Base-by-base conservation (phyloP, 2,797 vertebrate species). In the Distichodus sexfasciatus region DNA sequence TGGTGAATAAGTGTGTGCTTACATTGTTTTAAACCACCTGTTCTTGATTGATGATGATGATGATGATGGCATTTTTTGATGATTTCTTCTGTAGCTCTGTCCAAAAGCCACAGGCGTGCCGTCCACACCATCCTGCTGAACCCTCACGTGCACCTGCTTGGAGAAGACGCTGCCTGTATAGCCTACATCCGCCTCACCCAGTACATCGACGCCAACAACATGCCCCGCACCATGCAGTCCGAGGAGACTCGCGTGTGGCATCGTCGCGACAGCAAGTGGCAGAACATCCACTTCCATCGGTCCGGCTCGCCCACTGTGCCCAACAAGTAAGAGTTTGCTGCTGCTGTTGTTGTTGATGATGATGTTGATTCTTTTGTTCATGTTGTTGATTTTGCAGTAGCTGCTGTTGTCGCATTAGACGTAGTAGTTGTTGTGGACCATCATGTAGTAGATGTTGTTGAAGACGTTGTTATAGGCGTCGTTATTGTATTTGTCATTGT, bases 181-280 rank as follows among this genome's bases (percentile, higher is more conserved):
- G 97, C 97, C 0, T 99, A 99, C 71, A 95, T 99, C 73, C 91
- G 96, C 59, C 94, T 99, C 66, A 98, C 95, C 0, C 96, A 99
- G 86, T 98, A 98, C 89, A 92, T 97, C 67, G 96, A 99, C 24
- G 57, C 82, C 66, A 84, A 81, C 0, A 92, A 93, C 29, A 87
- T 93, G 92, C 97, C 97, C n/a, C 93, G 94, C 82, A 98, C 95
- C 17, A 95, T 94, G 94, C 97, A 99, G 89, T 95, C 97, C 0
- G 97, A 99, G 84, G 97, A 99, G 84, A 98, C 96, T 0, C 93
- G 97, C 0, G 94, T 99, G 79, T 99, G 97, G 97, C 96, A 99
- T 82, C 96, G 97, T 67, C 94, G 95, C 0, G 97, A 99, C 55
- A 89, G 93, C 66, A 98, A 98, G 82, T 99, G 96, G 97, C 97